phyloP scores from a whole-genome alignment of 2,888 invertebrate genomes.

The Dryobota labecula region DNA sequence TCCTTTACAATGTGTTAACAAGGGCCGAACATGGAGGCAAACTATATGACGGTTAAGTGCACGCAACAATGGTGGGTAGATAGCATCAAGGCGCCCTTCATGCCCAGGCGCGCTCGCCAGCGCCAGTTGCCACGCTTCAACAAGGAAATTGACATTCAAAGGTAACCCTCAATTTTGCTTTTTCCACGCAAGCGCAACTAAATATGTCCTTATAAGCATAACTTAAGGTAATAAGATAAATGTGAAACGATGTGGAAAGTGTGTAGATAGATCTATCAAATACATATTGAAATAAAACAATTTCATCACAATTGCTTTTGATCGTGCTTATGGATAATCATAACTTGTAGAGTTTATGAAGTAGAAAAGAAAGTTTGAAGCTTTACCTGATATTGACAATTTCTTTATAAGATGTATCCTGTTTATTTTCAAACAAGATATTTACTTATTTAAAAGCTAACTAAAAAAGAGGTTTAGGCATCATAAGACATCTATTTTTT shows the following conservation, averaged over 20 bases:
- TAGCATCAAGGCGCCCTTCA: slow-evolving; percentile 84
- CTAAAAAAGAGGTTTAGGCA: neutral
- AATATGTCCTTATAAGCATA: slow-evolving; percentile 25
- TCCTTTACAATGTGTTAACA: slow-evolving; percentile 90
- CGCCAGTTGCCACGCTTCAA: slow-evolving; percentile 70
- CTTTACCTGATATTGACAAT: neutral
- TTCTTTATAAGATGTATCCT: neutral
- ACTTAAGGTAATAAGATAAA: slow-evolving; percentile 25
- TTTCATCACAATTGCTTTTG: slow-evolving; percentile 18
- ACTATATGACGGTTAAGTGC: slow-evolving; percentile 88
- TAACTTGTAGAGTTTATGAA: slow-evolving; percentile 1
- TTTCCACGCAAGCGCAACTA: slow-evolving; percentile 46
- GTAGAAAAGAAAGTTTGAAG: neutral
- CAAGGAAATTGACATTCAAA: slow-evolving; percentile 70
- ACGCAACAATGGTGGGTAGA: slow-evolving; percentile 87
- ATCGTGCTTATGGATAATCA: slow-evolving; percentile 12
- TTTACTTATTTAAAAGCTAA: neutral
- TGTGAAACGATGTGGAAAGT: slow-evolving; percentile 35
- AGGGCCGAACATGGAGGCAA: slow-evolving; percentile 82
- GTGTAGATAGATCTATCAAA: slow-evolving; percentile 1
- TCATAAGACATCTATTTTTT: neutral
- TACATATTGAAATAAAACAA: slow-evolving; percentile 10
- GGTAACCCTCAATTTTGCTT: slow-evolving; percentile 47
- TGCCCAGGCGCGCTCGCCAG: slow-evolving; percentile 64
- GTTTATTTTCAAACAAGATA: neutral